Conservation (phyloP, 2,797 vertebrate species). For the Thunnus albacares region DNA sequence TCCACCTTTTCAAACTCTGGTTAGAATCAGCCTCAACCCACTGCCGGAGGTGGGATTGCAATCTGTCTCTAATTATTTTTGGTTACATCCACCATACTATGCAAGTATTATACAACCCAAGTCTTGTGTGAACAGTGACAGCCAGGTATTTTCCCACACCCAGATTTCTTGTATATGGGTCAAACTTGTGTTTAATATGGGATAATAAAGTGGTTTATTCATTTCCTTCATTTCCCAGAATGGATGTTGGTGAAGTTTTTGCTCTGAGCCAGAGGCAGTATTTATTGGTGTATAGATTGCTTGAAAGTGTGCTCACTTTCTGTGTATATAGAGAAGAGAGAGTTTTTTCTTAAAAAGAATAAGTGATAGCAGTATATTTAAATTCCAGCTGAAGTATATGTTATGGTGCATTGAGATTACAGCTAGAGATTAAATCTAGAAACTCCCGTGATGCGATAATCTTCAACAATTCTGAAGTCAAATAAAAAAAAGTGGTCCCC, state of each 20-base stretch:
- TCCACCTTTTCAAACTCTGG: too few relatives aligned
- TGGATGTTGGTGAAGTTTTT: background rate
- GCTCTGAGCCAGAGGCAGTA: background rate
- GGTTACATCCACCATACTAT: too few relatives aligned
- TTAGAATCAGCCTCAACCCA: too few relatives aligned
- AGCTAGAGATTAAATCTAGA: background rate
- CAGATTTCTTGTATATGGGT: background rate
- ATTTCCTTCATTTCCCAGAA: background rate
- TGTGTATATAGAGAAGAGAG: background rate
- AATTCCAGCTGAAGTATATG: background rate
- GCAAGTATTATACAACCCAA: background rate
- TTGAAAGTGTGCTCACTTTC: background rate
- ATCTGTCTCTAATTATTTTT: too few relatives aligned
- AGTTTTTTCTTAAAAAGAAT: background rate
- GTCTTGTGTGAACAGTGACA: background rate
- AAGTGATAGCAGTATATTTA: background rate
- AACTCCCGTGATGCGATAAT: background rate
- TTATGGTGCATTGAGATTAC: background rate
- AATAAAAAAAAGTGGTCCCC: background rate
- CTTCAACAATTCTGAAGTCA: background rate
- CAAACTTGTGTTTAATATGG: background rate
- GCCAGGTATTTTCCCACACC: background rate
- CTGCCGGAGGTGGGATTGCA: too few relatives aligned
- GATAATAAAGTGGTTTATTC: background rate
- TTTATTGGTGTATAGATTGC: background rate